A percentile compares a stretch with the other conserved stretches of the same genome.
phyloP scores from a whole-genome alignment of 2,888 invertebrate species.

The Nephrocerus scutellatus region DNA sequence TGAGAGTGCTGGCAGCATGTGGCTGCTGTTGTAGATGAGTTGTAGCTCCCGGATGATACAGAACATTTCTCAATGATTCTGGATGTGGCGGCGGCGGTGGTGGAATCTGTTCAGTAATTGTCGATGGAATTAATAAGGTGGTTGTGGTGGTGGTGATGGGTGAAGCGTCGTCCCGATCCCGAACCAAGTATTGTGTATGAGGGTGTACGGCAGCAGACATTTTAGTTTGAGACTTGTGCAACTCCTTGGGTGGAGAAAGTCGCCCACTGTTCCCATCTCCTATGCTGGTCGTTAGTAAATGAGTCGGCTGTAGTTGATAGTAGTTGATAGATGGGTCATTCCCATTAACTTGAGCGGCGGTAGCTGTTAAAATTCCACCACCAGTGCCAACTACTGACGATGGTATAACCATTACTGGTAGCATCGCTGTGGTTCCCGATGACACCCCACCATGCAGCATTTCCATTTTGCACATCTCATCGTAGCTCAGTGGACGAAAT shows the following conservation, averaged over 20 bases:
- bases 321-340: conserved; percentile 25
- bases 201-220: too few species aligned
- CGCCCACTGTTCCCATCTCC: too few species aligned
- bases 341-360: conserved; percentile 10
- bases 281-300: conserved; percentile 33
- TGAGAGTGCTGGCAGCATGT: conserved; percentile 18
- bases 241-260: too few species aligned
- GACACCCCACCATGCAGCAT: conserved; percentile 33
- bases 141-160: conserved; percentile 16
- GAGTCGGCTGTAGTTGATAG: conserved; percentile 42
- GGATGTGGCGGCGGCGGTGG: conserved; percentile 18
- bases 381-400: conserved; percentile 36
- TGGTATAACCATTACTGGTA: conserved; percentile 46
- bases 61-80: conserved; percentile 15
- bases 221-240: too few species aligned
- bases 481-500: conserved; percentile 42
- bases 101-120: conserved; percentile 31
- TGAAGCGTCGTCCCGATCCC: too few species aligned
- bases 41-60: conserved; percentile 13
- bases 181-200: too few species aligned
- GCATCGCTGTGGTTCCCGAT: conserved; percentile 33
- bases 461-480: conserved; percentile 45
- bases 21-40: conserved; percentile 15
- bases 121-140: conserved; percentile 30
- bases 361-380: conserved; percentile 19